Conservation (phyloP, 1,140 invertebrate species). For the Glomeris maerens region DNA sequence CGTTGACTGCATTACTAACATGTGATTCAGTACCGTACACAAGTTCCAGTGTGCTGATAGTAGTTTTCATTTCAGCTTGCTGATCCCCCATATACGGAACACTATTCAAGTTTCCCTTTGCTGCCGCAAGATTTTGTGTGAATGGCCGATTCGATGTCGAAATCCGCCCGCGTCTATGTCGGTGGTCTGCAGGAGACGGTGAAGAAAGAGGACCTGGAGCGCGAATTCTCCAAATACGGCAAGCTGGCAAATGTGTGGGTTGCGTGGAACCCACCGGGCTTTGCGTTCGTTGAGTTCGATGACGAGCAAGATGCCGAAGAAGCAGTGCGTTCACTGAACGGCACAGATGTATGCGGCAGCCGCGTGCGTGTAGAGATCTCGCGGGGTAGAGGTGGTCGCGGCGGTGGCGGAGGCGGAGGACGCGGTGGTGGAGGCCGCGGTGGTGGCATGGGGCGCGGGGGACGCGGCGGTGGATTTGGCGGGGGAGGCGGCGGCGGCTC, state of each 20-base stretch:
- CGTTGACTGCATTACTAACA: too few species aligned
- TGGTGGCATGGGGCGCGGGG: conserved; percentile 8
- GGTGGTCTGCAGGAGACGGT: conserved; percentile 64
- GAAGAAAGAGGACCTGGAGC: conserved; percentile 74
- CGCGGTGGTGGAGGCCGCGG: conserved; percentile 9
- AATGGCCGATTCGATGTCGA: conserved; percentile 1
- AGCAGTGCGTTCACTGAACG: conserved; percentile 38
- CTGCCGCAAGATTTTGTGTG: too few species aligned
- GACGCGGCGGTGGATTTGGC: conserved; percentile 7
- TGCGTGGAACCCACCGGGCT: conserved; percentile 42
- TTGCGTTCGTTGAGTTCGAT: conserved; percentile 47
- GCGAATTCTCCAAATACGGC: conserved; percentile 49
- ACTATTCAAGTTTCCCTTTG: too few species aligned
- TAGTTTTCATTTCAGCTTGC: too few species aligned
- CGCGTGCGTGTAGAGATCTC: conserved; percentile 18
- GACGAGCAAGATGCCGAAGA: conserved; percentile 43
- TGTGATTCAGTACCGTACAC: too few species aligned
- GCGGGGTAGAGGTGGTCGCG: conserved; percentile 14
- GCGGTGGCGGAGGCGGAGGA: conserved; percentile 14
- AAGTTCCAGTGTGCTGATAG: too few species aligned
- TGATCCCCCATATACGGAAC: too few species aligned
- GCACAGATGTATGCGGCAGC: conserved; percentile 17
- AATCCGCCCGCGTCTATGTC: conserved; percentile 58
- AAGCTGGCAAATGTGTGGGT: conserved; percentile 43
- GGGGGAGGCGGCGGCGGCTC: conserved; percentile 13